Base-by-base conservation (phyloP, 2,113 vertebrate genomes). In the Centrocercus urophasianus region DNA sequence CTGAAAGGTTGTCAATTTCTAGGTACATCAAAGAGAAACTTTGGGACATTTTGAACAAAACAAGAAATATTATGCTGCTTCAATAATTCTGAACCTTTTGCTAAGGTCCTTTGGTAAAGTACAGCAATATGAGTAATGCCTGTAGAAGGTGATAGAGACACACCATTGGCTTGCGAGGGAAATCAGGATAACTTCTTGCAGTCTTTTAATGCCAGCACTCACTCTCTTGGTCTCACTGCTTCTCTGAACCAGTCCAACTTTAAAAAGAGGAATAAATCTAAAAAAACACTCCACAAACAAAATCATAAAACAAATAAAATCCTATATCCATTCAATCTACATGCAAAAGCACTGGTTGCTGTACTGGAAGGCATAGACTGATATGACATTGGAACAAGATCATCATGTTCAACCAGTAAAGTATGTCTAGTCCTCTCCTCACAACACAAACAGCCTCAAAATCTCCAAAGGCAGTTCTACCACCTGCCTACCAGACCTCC, bases 301-400 rank as follows among this genome's bases (percentile, higher is more conserved):
- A 54, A 54, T 14, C 52, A 54, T 15, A 54, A 60, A 8, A n/a
- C 22, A 38, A 20, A 14, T 8, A 42, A 3, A 1, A 1, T 54
- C 36, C 76, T 54, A 79, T 24, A 13, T 65, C 32, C 34, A 25
- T 54, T 90, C 59, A 72, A 27, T 40, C 72, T 20, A 17, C 20
- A 7, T 34, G 28, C 1, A 6, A 80, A 66, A 57, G 7, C 32
- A 30, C 14, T 1, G 27, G 32, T 8, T 17, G 13, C 25, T 45
- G 9, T 52, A 20, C 13, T 3, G 6, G 38, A 8, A 2, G 34
- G 54, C 30, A 19, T 3, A 11, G 25, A 27, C 19, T 19, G 52
- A 13, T 7, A 12, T 1, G 18, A 16, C 34, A 6, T 1, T 22
- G 47, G 43, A 79, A 22, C 0, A 0, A 47, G 34, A n/a, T 83